phyloP scores from a whole-genome alignment of 1,140 invertebrate species.

The Drosophila santomea region DNA sequence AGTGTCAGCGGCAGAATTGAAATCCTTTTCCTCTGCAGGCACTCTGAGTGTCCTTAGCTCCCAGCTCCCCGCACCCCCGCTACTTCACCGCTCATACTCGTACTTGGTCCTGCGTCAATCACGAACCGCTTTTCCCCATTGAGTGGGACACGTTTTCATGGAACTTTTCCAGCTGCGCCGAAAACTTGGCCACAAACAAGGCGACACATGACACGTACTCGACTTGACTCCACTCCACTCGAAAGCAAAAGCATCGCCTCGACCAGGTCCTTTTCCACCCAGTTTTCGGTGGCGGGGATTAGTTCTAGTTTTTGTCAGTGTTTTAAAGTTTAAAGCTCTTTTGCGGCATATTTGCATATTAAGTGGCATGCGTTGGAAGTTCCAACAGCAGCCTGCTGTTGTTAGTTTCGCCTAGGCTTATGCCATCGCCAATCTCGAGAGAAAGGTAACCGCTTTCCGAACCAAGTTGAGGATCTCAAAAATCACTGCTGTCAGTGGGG shows the following conservation, averaged over 20 bases:
- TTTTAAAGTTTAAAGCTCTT: conserved; percentile 82
- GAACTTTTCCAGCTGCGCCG: conserved; percentile 69
- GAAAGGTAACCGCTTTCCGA: conserved; percentile 31
- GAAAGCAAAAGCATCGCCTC: conserved; percentile 6
- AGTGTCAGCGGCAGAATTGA: conserved; percentile 68
- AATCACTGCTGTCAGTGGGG: conserved; percentile 55
- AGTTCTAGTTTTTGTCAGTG: conserved; percentile 62
- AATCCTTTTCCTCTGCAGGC: conserved; percentile 62
- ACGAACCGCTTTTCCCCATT: conserved; percentile 54
- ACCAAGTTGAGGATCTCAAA: conserved; percentile 63
- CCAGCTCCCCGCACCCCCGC: not conserved
- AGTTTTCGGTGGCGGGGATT: conserved; percentile 24
- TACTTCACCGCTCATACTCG: not conserved
- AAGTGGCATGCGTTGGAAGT: conserved; percentile 72
- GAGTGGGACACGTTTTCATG: conserved; percentile 72
- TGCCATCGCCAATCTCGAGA: conserved; percentile 44
- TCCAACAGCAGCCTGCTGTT: conserved; percentile 43
- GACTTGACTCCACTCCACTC: conserved; percentile 41
- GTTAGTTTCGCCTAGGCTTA: conserved; percentile 73
- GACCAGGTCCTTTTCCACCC: not conserved
- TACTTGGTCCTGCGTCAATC: conserved; percentile 62
- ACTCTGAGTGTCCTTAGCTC: conserved; percentile 15
- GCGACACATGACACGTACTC: conserved; percentile 79
- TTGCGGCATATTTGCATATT: conserved; percentile 80
- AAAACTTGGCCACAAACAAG: conserved; percentile 76